Conservation (phyloP, 2,888 invertebrate genomes). For the Andricus quercusramuli region DNA sequence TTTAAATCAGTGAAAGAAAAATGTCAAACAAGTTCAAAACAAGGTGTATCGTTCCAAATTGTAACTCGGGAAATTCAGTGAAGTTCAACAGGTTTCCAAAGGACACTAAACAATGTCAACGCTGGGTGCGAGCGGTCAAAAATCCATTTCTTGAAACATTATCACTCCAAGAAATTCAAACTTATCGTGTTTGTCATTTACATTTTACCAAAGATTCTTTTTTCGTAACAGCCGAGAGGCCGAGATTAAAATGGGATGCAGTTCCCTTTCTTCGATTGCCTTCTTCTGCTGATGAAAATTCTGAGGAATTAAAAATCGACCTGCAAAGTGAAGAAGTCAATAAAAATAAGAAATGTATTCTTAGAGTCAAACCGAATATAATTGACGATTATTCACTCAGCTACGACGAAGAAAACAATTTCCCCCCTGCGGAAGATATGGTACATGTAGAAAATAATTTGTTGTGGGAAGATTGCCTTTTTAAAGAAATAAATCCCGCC, state of each 20-base stretch:
- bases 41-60: slow-evolving; percentile 16
- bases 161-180: slow-evolving; percentile 13
- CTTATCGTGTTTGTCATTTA: slow-evolving; percentile 20
- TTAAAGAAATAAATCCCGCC: slow-evolving; percentile 1
- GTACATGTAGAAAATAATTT: neutral
- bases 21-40: slow-evolving; percentile 21
- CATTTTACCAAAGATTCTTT: slow-evolving; percentile 29
- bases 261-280: slow-evolving; percentile 7
- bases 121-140: neutral
- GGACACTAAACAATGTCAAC: slow-evolving; percentile 12
- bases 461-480: slow-evolving; percentile 10
- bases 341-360: neutral
- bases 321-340: neutral
- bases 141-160: slow-evolving; percentile 23
- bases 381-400: neutral
- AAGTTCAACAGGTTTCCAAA: slow-evolving; percentile 29
- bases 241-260: slow-evolving; percentile 22
- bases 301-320: neutral
- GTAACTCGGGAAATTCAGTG: slow-evolving; percentile 6
- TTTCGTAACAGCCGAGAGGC: neutral
- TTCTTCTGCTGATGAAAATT: neutral
- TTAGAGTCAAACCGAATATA: neutral
- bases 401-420: neutral
- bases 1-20: slow-evolving; percentile 2
- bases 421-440: neutral